Percentiles rank a stretch among this genome's conserved stretches.
These are phyloP conservation scores for Lipophrys pholis DNA, from an alignment of 2,113 vertebrate species.

Conservation along the genomic window DNA sequence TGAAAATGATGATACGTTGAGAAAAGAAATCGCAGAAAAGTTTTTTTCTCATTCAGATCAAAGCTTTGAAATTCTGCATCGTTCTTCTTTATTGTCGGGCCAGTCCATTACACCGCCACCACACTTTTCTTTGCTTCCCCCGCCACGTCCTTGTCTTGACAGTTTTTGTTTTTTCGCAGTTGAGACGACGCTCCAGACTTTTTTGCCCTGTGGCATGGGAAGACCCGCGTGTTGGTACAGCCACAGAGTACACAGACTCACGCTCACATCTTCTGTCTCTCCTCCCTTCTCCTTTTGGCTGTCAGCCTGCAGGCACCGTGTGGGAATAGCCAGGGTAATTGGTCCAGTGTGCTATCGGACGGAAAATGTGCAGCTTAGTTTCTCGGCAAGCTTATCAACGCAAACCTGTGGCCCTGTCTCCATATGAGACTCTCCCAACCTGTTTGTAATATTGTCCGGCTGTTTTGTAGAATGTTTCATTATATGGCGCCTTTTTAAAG, in stretches of 20 bases:
- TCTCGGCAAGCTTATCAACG: slow-evolving; percentile 43
- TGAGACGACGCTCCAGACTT: slow-evolving; percentile 29
- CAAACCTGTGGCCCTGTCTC: slow-evolving; percentile 15
- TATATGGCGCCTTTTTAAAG: not conserved
- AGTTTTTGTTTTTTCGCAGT: slow-evolving; percentile 2
- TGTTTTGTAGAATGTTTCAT: slow-evolving; percentile 1
- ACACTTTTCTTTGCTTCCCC: not conserved
- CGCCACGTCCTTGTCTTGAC: slow-evolving; percentile 8
- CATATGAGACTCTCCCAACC: not conserved
- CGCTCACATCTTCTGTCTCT: not conserved
- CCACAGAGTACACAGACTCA: slow-evolving; percentile 15
- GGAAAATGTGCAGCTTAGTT: slow-evolving; percentile 33
- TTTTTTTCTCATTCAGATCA: too few species aligned
- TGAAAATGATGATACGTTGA: not conserved
- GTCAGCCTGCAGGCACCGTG: slow-evolving; percentile 24
- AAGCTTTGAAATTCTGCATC: slow-evolving; percentile 1
- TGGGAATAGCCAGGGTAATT: slow-evolving; percentile 45
- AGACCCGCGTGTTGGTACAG: slow-evolving; percentile 16
- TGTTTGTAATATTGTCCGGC: slow-evolving; percentile 3
- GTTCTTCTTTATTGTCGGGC: too few species aligned
- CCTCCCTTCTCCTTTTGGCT: slow-evolving; percentile 20
- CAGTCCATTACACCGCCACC: too few species aligned
- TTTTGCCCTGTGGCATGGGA: slow-evolving; percentile 25
- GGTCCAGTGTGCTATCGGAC: slow-evolving; percentile 41
- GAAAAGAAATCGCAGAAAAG: not conserved